Evolutionary conservation across 2,113 vertebrate genomes (phyloP).

Genomic region (Thunnus thynnus): DNA sequence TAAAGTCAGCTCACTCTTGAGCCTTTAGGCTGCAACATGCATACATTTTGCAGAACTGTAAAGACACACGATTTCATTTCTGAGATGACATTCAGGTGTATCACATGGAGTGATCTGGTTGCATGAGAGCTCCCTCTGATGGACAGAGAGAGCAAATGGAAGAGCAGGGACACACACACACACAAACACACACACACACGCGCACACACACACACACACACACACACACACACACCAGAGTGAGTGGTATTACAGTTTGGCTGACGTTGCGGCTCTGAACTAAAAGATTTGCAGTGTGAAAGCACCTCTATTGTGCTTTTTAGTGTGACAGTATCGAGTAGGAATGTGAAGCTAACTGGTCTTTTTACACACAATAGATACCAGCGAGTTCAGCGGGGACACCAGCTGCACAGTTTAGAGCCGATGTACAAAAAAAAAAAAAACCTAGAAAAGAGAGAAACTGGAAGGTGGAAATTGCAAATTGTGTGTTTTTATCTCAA

Average conservation of each 20-base stretch:
- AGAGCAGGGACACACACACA: conserved; percentile 6
- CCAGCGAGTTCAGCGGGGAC: conserved; percentile 71
- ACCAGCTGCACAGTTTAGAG: conserved; percentile 59
- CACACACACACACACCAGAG: conserved; percentile 34
- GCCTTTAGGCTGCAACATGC: not conserved
- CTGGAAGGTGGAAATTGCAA: not conserved
- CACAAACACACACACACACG: not conserved
- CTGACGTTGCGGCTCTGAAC: conserved; percentile 78
- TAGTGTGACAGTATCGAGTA: conserved; percentile 76
- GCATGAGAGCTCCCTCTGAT: conserved; percentile 69
- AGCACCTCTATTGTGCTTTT: conserved; percentile 77
- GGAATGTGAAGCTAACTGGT: conserved; percentile 79
- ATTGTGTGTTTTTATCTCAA: conserved; percentile 34
- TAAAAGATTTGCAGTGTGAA: conserved; percentile 79
- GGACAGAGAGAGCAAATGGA: conserved; percentile 40
- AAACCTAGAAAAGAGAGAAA: not conserved
- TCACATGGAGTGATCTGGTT: conserved; percentile 4
- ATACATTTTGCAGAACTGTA: not conserved
- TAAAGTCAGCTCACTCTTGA: not conserved
- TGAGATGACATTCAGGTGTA: conserved; percentile 25
- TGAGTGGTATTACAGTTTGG: conserved; percentile 75
- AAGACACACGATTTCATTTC: conserved; percentile 1
- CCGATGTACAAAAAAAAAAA: conserved; percentile 46
- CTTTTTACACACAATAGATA: conserved; percentile 72
- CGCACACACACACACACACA: conserved; percentile 17